Evolutionary conservation across 2,113 vertebrate genomes (phyloP), one percentile per base, ranked within the genome.

Genomic region (Odontophorus gujanensis): DNA sequence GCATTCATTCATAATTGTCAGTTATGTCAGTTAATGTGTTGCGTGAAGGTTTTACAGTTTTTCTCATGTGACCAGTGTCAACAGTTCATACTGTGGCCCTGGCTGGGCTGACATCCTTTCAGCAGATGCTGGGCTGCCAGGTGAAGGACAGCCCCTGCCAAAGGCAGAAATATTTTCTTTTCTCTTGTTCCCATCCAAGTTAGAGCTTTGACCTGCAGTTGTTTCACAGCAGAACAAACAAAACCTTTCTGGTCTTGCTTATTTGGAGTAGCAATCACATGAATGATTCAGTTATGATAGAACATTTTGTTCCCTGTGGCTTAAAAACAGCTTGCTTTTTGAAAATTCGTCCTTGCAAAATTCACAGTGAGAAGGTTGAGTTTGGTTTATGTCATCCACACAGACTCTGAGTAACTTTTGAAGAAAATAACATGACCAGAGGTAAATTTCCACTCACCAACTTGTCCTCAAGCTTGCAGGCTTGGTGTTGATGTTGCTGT

Each of bases 171-270:
- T 76, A n/a, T 0, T 59, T 26, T 73, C 13, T 81, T 48, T 83
- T 79, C 80, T 78, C 47, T 47, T 47, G 16, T 32, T 93, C 53
- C 94, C 34, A 57, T 93, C 78, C 85, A 85, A 65, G 30, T 55
- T 82, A 85, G 81, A 86, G 73, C 67, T 67, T 19, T 79, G 92
- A 89, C 84, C 77, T 87, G 48, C 76, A 81, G 72, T 92, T 89
- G 90, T 94, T 95, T 94, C 63, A 74, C 69, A 90, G 89, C n/a
- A 82, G 51, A 95, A 48, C 34, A 92, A 97, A 95, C 91, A 96
- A 93, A 95, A 87, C 38, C 18, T 74, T 80, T 94, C 89, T 89
- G 48, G 15, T 90, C 88, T 88, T 93, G 42, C 65, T 96, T 97
- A 66, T 72, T 96, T 90, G 85, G 85, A 68, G 71, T n/a, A 84